Evolutionary conservation across 2,888 invertebrate genomes (phyloP).

Genomic region (Andrena marginata): DNA sequence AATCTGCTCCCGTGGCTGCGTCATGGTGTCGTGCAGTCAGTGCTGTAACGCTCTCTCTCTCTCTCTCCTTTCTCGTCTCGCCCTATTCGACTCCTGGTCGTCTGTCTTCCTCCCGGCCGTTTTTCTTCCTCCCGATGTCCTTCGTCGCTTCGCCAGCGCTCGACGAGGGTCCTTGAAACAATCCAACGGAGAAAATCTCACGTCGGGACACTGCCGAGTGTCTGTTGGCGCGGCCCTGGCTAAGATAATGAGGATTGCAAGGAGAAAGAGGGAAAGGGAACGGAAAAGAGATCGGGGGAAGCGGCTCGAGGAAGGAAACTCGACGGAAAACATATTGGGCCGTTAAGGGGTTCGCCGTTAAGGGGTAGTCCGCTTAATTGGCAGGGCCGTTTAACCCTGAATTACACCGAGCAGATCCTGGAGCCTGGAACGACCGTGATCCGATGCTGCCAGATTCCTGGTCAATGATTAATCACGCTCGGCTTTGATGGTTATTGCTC

Average conservation of each 20-base stretch:
- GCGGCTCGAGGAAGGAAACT: constrained; percentile 62
- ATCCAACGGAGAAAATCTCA: constrained; percentile 76
- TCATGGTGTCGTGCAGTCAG: constrained; percentile 81
- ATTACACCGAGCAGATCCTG: constrained; percentile 61
- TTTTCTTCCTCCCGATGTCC: constrained; percentile 10
- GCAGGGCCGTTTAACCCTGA: constrained; percentile 75
- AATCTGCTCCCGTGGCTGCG: constrained; percentile 83
- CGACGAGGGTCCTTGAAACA: constrained; percentile 25
- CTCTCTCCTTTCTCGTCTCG: constrained; percentile 15
- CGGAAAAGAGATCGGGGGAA: neutral
- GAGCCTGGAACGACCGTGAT: constrained; percentile 52
- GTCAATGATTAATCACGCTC: constrained; percentile 67
- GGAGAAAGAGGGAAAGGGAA: neutral
- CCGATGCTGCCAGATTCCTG: constrained; percentile 66
- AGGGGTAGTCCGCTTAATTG: constrained; percentile 81
- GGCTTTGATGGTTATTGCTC: constrained; percentile 8
- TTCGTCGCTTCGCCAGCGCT: constrained; percentile 9
- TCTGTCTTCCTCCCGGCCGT: constrained; percentile 19
- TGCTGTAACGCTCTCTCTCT: constrained; percentile 71
- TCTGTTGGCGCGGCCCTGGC: constrained; percentile 43
- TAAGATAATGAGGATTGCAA: constrained; percentile 63
- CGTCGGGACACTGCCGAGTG: constrained; percentile 26
- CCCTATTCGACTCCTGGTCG: constrained; percentile 2
- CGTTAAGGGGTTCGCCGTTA: constrained; percentile 76
- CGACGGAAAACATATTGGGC: constrained; percentile 82